Evolutionary conservation across 2,888 invertebrate species (phyloP).

Genomic region (Drosophila hamatofila): DNA sequence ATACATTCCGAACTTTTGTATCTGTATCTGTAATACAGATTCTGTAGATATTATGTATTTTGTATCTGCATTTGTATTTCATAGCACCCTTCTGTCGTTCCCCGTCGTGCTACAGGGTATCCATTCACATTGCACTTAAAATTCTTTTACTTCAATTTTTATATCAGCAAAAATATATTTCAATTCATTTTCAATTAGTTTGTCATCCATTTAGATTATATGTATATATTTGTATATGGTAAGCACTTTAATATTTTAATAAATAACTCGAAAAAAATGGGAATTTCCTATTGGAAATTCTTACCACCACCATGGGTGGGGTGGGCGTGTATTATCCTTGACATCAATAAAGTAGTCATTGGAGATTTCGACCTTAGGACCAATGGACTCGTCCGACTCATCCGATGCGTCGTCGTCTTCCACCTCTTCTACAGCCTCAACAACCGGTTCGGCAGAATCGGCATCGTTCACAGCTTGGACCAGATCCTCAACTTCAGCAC

Average conservation of each 20-base stretch:
- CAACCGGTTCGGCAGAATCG: not conserved
- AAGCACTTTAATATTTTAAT: conserved; percentile 29
- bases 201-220: not conserved
- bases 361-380: not conserved
- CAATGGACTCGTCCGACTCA: conserved; percentile 8
- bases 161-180: not conserved
- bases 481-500: not conserved
- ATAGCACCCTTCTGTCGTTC: not conserved
- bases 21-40: not conserved
- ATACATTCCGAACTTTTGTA: not conserved
- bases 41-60: not conserved
- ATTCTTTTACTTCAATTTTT: not conserved
- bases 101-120: not conserved
- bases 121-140: not conserved
- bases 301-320: conserved; percentile 51
- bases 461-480: not conserved
- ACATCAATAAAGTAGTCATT: conserved; percentile 48
- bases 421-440: not conserved
- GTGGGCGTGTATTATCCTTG: conserved; percentile 27
- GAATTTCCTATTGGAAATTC: not conserved
- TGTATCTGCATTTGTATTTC: not conserved
- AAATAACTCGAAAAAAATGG: conserved; percentile 29
- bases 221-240: not conserved
- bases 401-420: not conserved
- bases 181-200: not conserved